Evolutionary conservation across 2,888 invertebrate species (phyloP).

Genomic region (Aphrophora alni): DNA sequence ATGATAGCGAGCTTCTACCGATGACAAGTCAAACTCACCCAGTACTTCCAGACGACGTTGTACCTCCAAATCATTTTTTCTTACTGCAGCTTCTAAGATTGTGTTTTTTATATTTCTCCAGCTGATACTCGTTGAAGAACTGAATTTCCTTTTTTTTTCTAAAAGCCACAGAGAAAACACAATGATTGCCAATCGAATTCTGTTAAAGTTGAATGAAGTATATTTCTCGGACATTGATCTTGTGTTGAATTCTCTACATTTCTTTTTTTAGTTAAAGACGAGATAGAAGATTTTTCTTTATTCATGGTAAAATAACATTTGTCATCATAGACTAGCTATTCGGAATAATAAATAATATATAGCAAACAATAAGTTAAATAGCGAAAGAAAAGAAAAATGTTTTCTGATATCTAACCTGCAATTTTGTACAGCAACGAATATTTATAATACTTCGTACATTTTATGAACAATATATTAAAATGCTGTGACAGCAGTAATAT

Average conservation of each 20-base stretch:
- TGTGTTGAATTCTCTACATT: not conserved
- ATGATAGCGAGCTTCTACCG: not conserved
- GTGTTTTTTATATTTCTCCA: not conserved
- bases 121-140: not conserved
- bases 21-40: not conserved
- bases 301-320: slow-evolving; percentile 10
- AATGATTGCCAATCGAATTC: not conserved
- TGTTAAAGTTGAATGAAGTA: not conserved
- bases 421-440: no score
- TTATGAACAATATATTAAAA: no score
- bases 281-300: not conserved
- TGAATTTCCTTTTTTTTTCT: not conserved
- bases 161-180: not conserved
- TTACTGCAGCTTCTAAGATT: not conserved
- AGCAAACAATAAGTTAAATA: no score
- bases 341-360: no score
- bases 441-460: no score
- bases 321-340: no score
- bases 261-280: not conserved
- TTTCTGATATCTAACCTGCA: no score
- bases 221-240: not conserved
- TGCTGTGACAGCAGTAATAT: no score
- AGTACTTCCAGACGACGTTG: not conserved
- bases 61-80: not conserved
- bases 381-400: no score